Evolutionary conservation across 2,797 vertebrate species (phyloP).

Genomic region (Gorsachius magnificus): DNA sequence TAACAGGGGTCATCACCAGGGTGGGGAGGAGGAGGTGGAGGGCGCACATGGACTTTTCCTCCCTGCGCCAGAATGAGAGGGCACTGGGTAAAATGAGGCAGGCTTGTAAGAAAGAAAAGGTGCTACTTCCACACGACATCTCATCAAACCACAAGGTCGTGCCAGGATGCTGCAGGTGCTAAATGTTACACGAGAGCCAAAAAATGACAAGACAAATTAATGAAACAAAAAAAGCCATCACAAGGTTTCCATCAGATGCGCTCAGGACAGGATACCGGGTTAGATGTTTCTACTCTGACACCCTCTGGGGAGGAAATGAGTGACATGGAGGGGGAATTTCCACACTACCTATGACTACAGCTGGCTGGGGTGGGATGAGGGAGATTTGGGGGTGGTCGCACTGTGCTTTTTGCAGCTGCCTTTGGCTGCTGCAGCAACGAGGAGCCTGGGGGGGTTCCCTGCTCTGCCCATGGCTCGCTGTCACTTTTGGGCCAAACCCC

Average conservation of each 20-base stretch:
- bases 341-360: neutral
- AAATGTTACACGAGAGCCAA: neutral
- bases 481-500: neutral
- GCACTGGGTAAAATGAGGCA: neutral
- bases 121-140: neutral
- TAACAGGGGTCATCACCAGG: neutral
- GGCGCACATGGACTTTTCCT: neutral
- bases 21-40: neutral
- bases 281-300: neutral
- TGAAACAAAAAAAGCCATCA: neutral
- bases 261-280: neutral
- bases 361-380: neutral
- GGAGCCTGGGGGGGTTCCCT: neutral
- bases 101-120: neutral
- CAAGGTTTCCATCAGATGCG: neutral
- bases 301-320: neutral
- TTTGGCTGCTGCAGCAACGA: neutral
- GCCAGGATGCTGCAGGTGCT: neutral
- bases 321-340: neutral
- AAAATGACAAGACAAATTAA: neutral
- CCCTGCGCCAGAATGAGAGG: neutral
- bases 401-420: neutral
- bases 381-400: neutral
- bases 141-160: neutral
- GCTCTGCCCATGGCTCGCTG: accelerated